A percentile compares a stretch with the other conserved stretches of the same genome.
phyloP scores from a whole-genome alignment of 2,797 vertebrate genomes.

The Chelidonichthys spinosus region DNA sequence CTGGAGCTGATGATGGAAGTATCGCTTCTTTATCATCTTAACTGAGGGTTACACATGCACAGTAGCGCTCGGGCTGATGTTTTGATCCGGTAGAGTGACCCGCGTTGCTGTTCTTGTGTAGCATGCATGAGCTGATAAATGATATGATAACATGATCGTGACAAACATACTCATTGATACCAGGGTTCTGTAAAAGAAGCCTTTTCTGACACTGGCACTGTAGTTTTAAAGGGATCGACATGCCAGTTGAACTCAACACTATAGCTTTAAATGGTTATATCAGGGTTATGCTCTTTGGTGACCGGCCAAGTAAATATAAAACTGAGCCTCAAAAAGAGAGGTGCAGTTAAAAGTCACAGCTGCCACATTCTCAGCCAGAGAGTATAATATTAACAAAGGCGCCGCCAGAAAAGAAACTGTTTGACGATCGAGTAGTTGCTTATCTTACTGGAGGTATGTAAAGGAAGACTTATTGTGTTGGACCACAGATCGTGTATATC shows the following conservation, averaged over 20 bases:
- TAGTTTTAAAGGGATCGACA: slow-evolving; percentile 12
- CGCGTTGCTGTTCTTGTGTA: neutral
- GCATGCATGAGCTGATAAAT: neutral
- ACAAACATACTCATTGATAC: neutral
- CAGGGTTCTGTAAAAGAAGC: neutral
- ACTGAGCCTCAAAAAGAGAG: slow-evolving; percentile 23
- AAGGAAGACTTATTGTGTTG: neutral
- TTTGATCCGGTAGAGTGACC: neutral
- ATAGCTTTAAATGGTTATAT: slow-evolving; percentile 20
- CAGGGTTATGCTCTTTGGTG: slow-evolving; percentile 28
- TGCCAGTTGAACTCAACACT: slow-evolving; percentile 14
- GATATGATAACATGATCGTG: neutral
- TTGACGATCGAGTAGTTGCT: neutral
- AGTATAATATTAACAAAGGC: neutral
- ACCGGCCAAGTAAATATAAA: slow-evolving; percentile 42
- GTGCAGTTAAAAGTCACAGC: slow-evolving; percentile 36
- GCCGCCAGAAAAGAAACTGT: neutral
- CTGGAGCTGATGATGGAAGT: no score
- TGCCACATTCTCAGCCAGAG: slow-evolving; percentile 29
- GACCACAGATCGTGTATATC: no score
- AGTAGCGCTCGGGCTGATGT: neutral
- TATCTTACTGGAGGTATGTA: neutral
- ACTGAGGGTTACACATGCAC: neutral
- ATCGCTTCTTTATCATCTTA: neutral
- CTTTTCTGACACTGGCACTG: neutral